These are phyloP conservation scores for Passer domesticus DNA, from an alignment of 2,113 vertebrate species.

Conservation along the genomic window DNA sequence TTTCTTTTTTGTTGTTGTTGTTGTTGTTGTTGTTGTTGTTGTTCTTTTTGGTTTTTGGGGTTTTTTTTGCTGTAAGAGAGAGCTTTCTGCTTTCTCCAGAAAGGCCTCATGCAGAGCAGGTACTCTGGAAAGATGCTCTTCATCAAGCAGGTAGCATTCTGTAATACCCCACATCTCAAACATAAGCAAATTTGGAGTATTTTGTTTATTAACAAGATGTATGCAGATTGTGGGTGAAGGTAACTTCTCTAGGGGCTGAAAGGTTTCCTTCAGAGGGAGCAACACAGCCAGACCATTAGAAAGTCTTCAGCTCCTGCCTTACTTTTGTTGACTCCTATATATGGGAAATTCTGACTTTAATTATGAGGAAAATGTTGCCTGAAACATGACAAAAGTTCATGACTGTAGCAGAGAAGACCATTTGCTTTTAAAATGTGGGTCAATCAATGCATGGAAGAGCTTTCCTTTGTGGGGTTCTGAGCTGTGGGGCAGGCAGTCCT, in stretches of 20 bases:
- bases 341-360: not conserved
- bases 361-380: not conserved
- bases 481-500: not conserved
- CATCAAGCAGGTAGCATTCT: not conserved
- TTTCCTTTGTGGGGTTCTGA: fast-evolving
- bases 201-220: not conserved
- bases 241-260: not conserved
- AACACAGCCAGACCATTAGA: fast-evolving
- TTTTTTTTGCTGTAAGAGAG: not conserved
- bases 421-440: not conserved
- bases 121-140: not conserved
- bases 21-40: too few relatives aligned
- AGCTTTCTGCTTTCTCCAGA: not conserved
- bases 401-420: not conserved
- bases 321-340: not conserved
- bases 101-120: not conserved
- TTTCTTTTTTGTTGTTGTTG: too few relatives aligned
- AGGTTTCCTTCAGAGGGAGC: not conserved
- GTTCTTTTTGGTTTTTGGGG: not conserved
- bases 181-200: not conserved
- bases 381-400: not conserved
- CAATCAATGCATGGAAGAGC: not conserved
- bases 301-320: fast-evolving
- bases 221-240: not conserved
- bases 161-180: not conserved